Evolutionary conservation across 2,888 invertebrate genomes (phyloP).

Genomic region (Scotopteryx bipunctaria): DNA sequence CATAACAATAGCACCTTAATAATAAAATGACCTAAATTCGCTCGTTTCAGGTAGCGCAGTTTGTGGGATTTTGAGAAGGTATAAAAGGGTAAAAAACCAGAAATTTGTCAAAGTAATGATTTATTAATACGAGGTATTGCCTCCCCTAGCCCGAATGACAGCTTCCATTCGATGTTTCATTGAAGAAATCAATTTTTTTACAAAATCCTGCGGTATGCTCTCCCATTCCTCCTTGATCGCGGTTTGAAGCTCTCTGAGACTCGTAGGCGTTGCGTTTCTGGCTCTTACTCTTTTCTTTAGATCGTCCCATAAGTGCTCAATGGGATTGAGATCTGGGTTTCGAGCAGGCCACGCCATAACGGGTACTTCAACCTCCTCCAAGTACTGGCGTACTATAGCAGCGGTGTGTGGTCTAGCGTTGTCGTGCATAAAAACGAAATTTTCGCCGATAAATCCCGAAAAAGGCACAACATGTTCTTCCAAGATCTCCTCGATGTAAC

Average conservation of each 20-base stretch:
- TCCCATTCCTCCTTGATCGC: too few species aligned
- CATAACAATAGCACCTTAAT: background rate
- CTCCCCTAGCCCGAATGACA: background rate
- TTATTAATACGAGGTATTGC: background rate
- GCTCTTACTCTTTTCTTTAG: background rate
- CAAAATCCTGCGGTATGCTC: background rate
- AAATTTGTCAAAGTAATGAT: background rate
- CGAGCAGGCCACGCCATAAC: conserved; percentile 9
- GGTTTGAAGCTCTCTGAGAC: background rate
- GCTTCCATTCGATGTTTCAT: background rate
- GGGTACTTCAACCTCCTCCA: conserved; percentile 3
- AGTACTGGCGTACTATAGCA: conserved; percentile 7
- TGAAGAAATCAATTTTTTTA: background rate
- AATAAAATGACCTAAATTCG: background rate
- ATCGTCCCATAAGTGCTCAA: background rate
- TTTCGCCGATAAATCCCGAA: background rate
- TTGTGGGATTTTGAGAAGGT: conserved; percentile 2
- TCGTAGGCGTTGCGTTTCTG: background rate
- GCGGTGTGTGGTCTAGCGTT: conserved; percentile 7
- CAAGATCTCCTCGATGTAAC: background rate
- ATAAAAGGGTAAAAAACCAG: background rate
- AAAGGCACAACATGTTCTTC: background rate
- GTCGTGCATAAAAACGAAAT: conserved; percentile 4
- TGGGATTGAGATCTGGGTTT: conserved; percentile 3
- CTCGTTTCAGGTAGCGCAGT: conserved; percentile 1